These are phyloP conservation scores for Dasypus novemcinctus DNA, from an alignment of 2,113 vertebrate genomes.

Conservation along the genomic window DNA sequence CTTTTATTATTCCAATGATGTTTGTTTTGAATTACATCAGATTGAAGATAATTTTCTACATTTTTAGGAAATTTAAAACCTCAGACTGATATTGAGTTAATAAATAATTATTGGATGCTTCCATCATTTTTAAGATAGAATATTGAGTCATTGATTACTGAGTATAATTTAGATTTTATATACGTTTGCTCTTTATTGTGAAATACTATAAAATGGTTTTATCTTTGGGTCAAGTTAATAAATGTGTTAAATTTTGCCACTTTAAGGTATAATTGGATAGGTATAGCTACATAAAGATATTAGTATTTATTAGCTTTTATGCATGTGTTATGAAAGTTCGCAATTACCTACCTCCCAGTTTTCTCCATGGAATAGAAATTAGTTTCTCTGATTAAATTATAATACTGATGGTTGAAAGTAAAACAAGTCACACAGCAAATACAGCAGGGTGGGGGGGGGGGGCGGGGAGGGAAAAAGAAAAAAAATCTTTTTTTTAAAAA, in stretches of 20 bases:
- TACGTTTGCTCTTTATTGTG: not conserved
- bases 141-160: not conserved
- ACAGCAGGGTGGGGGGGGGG: too few relatives aligned
- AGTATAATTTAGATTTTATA: not conserved
- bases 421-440: too few relatives aligned
- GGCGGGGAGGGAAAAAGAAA: too few relatives aligned
- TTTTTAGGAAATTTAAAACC: not conserved
- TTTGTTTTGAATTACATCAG: not conserved
- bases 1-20: not conserved
- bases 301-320: not conserved
- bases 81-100: not conserved
- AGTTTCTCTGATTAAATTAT: not conserved
- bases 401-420: not conserved
- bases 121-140: not conserved
- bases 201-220: not conserved
- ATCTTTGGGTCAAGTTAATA: not conserved
- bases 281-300: not conserved
- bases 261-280: not conserved
- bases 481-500: too few relatives aligned
- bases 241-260: not conserved
- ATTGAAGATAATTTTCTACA: not conserved
- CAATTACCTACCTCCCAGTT: not conserved
- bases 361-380: not conserved
- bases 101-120: not conserved
- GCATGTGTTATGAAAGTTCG: too few relatives aligned